These are phyloP conservation scores for Euura saliciscinereae DNA, from an alignment of 1,140 invertebrate species.

Conservation along the genomic window DNA sequence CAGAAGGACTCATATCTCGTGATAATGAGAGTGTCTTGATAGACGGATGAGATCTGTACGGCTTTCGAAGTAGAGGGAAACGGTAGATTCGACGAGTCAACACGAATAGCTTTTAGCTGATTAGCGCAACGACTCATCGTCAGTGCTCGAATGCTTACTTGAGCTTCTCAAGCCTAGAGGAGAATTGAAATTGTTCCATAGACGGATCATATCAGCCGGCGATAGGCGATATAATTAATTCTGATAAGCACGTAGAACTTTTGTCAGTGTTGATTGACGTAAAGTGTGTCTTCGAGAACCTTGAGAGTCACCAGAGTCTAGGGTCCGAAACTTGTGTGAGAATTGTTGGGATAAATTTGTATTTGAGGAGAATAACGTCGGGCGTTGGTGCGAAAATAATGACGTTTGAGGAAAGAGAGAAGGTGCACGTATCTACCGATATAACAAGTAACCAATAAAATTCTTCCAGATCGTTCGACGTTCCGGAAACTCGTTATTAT, in stretches of 20 bases:
- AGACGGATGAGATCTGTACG: too few species aligned
- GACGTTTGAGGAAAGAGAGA: not conserved
- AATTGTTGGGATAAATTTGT: too few species aligned
- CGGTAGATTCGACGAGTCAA: conserved; percentile 46
- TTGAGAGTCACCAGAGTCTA: too few species aligned
- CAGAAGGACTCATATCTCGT: too few species aligned
- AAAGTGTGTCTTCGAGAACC: too few species aligned
- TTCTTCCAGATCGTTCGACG: not conserved
- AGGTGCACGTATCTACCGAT: not conserved
- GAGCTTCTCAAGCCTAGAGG: too few species aligned
- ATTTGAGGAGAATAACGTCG: not conserved
- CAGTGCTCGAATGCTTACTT: not conserved
- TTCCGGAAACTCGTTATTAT: conserved; percentile 4
- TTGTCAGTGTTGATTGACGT: too few species aligned
- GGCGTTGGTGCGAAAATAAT: not conserved
- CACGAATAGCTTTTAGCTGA: conserved; percentile 51
- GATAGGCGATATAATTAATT: too few species aligned
- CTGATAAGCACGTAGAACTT: too few species aligned
- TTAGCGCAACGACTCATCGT: conserved; percentile 30
- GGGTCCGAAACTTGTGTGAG: too few species aligned
- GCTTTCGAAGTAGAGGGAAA: too few species aligned
- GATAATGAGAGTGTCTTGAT: too few species aligned
- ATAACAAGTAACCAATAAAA: conserved; percentile 5
- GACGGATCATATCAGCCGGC: not conserved
- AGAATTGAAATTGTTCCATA: not conserved